Evolutionary conservation across 2,113 vertebrate species (phyloP), one percentile per base, ranked within the genome.

Genomic region (Pseudorhombus dupliciocellatus): DNA sequence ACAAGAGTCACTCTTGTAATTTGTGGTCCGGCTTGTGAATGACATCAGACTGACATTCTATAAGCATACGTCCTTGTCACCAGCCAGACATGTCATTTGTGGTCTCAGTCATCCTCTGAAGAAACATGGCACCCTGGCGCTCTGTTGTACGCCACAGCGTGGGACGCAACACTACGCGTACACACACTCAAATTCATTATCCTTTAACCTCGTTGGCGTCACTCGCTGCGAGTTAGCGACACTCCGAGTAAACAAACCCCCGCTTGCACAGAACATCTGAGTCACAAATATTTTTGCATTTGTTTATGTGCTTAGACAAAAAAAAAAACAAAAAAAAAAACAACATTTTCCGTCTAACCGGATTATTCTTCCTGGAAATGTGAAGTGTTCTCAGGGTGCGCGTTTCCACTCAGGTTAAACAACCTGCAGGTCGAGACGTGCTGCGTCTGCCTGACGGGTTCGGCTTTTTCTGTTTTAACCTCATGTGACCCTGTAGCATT

Each of bases 61-160:
- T 60, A 65, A 71, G 44, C 58, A 30, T 69, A 34, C 73, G 74
- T 81, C 69, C 77, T 76, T 73, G 77, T 87, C 78, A 69, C 64
- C 61, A 75, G 75, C 61, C 52, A 78, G 70, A 70, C 75, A 28
- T 83, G 73, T 82, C 77, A 71, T 77, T 56, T 83, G 53, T 69
- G 68, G 66, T 68, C 52, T 87, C 75, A 83, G 60, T 89, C 77
- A 82, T 81, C 48, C 26, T 60, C 26, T 67, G 63, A 71, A 80
- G 51, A 57, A 71, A 55, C 60, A 42, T 48, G 63, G 70, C 52
- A 66, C 14, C 70, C 53, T 72, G 70, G 84, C 67, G 73, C 80
- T 79, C 76, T 48, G 79, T 51, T 66, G 46, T 51, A 53, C 25
- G 37, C 42, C 52, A 37, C 2, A 37, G 53, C 61, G 58, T 82